These are phyloP conservation scores for Armadillidium nasatum DNA, from an alignment of 1,140 invertebrate genomes.

Conservation along the genomic window DNA sequence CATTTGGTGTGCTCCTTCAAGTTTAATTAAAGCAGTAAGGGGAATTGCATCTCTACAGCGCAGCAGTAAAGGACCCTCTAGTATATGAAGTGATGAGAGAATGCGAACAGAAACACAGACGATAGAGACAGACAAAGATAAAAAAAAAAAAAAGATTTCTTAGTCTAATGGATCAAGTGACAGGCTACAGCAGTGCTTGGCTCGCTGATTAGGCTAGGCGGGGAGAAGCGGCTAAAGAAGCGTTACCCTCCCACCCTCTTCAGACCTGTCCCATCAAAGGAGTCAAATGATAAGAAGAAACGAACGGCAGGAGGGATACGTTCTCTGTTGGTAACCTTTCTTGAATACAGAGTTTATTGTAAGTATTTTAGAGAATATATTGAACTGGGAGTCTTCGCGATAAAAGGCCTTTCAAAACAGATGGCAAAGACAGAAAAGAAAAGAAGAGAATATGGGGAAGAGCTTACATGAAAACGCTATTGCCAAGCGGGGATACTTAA, in stretches of 20 bases:
- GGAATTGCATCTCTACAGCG: constrained; percentile 7
- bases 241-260: constrained; percentile 12
- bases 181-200: constrained; percentile 7
- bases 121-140: background rate
- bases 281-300: background rate
- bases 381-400: background rate
- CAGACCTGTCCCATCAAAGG: constrained; percentile 8
- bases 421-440: background rate
- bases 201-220: background rate
- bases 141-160: background rate
- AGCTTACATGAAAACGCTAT: background rate
- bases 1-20: constrained; percentile 11
- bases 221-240: constrained; percentile 3
- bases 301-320: background rate
- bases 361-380: background rate
- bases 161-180: constrained; percentile 35
- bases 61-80: background rate
- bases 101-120: background rate
- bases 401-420: background rate
- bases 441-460: background rate
- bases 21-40: constrained; percentile 13
- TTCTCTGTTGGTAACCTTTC: background rate
- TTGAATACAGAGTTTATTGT: background rate
- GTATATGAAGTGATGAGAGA: constrained; percentile 14
- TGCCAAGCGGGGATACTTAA: background rate